These are phyloP conservation scores for Clarias gariepinus DNA, from an alignment of 2,113 vertebrate genomes.

Conservation along the genomic window DNA sequence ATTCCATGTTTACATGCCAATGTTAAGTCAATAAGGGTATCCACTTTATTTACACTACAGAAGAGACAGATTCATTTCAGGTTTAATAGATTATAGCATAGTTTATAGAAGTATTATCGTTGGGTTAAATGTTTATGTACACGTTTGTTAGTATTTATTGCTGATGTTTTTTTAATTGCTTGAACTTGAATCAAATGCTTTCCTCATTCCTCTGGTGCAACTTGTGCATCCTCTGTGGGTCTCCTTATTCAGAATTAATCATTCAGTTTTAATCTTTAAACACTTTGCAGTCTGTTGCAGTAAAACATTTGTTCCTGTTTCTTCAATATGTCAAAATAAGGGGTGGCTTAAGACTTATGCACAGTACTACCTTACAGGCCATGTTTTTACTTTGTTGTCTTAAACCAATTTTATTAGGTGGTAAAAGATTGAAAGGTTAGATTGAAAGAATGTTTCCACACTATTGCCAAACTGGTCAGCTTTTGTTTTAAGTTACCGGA, in stretches of 20 bases:
- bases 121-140: neutral
- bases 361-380: neutral
- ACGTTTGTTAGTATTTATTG: neutral
- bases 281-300: too few species aligned
- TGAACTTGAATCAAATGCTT: neutral
- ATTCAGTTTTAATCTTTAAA: too few species aligned
- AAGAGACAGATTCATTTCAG: neutral
- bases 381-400: neutral
- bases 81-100: neutral
- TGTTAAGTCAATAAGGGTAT: neutral
- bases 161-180: neutral
- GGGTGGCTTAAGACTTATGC: too few species aligned
- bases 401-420: neutral
- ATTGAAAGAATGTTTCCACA: neutral
- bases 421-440: neutral
- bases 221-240: too few species aligned
- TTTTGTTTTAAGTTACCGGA: neutral
- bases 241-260: too few species aligned
- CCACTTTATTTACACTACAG: neutral
- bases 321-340: too few species aligned
- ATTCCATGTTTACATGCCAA: neutral
- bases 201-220: neutral
- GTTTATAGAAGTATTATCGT: neutral
- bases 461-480: neutral
- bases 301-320: too few species aligned